Evolutionary conservation across 2,888 invertebrate species (phyloP).

Genomic region (Nipponacmea schrenckii): DNA sequence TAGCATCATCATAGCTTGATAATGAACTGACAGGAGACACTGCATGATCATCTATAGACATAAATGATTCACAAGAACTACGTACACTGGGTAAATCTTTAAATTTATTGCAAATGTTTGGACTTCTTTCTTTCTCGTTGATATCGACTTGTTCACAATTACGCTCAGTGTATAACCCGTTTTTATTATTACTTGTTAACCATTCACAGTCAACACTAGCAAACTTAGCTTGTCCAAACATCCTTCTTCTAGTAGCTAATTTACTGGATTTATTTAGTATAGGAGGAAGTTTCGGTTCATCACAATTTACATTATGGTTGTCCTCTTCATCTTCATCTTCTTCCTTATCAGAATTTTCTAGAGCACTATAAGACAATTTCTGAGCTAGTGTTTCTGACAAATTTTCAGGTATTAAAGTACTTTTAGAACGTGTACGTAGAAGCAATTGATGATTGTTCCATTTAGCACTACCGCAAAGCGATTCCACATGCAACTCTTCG

Average conservation of each 20-base stretch:
- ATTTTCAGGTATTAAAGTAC: slow-evolving; percentile 24
- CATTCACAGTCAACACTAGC: slow-evolving; percentile 1
- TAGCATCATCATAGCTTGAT: slow-evolving; percentile 25
- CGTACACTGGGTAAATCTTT: slow-evolving; percentile 27
- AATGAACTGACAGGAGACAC: slow-evolving; percentile 27
- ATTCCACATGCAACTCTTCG: slow-evolving; percentile 55
- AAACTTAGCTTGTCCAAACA: not conserved
- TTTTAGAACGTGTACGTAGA: slow-evolving; percentile 21
- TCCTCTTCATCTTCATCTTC: not conserved
- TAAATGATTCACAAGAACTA: slow-evolving; percentile 32
- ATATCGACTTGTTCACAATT: not conserved
- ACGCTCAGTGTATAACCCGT: not conserved
- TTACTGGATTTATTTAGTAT: not conserved
- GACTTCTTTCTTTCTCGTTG: not conserved
- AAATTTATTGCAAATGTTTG: slow-evolving; percentile 1
- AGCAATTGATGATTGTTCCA: slow-evolving; percentile 27
- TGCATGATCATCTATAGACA: slow-evolving; percentile 33
- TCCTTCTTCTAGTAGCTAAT: not conserved
- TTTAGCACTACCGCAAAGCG: slow-evolving; percentile 52
- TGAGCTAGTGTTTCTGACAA: not conserved
- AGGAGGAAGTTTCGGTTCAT: not conserved
- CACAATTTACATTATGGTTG: not conserved
- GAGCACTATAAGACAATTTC: not conserved
- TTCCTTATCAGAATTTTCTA: not conserved
- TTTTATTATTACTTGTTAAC: not conserved